A percentile compares a stretch with the other conserved stretches of the same genome.
These are phyloP conservation scores for Trichacis sp. DNA, from an alignment of 2,888 invertebrate species.

Conservation along the genomic window DNA sequence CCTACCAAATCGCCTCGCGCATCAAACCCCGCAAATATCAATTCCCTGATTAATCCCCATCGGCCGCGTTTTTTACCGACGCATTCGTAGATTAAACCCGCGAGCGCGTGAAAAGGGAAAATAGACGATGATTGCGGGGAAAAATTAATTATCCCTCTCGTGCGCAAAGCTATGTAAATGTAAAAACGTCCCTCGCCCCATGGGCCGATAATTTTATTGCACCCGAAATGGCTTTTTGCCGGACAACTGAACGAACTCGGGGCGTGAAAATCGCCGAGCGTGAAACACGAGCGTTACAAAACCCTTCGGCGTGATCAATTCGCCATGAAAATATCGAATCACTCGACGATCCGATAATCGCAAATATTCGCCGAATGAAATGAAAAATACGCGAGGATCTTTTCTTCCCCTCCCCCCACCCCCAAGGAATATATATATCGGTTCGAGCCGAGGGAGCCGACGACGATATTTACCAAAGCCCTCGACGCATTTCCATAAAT, in stretches of 20 bases:
- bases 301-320: conserved; percentile 29
- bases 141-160: conserved; percentile 30
- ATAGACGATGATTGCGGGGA: conserved; percentile 23
- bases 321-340: conserved; percentile 19
- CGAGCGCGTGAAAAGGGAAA: conserved; percentile 5
- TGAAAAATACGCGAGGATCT: conserved; percentile 8
- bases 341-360: conserved; percentile 27
- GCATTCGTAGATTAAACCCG: conserved; percentile 1
- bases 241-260: conserved; percentile 3
- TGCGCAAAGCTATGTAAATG: conserved; percentile 20
- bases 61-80: background rate
- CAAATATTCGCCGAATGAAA: conserved; percentile 17
- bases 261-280: conserved; percentile 7
- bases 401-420: background rate
- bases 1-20: background rate
- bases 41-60: background rate
- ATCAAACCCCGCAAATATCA: background rate
- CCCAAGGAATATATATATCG: background rate
- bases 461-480: background rate
- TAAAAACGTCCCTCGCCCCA: conserved; percentile 31
- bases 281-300: background rate
- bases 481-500: conserved; percentile 13
- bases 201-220: conserved; percentile 34
- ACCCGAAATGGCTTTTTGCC: conserved; percentile 29
- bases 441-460: conserved; percentile 12